A percentile compares a stretch with the other conserved stretches of the same genome.
Evolutionary conservation across 2,797 vertebrate species (phyloP).

Genomic region (Philypnodon macrostomus): DNA sequence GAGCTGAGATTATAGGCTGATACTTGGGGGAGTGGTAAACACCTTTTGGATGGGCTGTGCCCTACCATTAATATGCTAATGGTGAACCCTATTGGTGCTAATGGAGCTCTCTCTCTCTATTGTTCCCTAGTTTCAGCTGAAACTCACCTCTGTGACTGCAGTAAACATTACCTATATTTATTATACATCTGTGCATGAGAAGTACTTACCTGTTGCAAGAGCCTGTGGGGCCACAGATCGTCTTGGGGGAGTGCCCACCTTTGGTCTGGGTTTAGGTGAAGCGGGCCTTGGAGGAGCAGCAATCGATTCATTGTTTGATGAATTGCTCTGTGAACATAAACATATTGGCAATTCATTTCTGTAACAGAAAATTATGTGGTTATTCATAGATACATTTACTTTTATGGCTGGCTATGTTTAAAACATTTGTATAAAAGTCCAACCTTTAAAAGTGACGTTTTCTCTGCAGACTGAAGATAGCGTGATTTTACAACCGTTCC

Average conservation of each 20-base stretch:
- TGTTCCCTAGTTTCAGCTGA: too few species aligned
- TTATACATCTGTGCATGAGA: neutral
- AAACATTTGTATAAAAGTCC: neutral
- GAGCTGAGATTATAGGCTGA: too few species aligned
- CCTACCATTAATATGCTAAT: too few species aligned
- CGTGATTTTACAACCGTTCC: slow-evolving; percentile 80
- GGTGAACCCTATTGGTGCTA: too few species aligned
- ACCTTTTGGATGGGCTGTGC: too few species aligned
- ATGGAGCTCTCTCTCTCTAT: too few species aligned
- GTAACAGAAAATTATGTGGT: too few species aligned
- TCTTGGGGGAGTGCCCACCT: slow-evolving; percentile 51
- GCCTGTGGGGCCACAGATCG: slow-evolving; percentile 31
- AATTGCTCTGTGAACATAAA: slow-evolving; percentile 56
- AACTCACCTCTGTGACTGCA: too few species aligned
- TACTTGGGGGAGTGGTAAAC: too few species aligned
- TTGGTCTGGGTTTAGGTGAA: slow-evolving; percentile 55
- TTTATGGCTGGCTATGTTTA: neutral
- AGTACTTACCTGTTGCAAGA: slow-evolving; percentile 33
- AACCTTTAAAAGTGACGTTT: slow-evolving; percentile 74
- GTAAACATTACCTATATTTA: too few species aligned
- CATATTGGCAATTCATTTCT: neutral
- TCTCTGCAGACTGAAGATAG: slow-evolving; percentile 79
- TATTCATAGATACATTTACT: too few species aligned
- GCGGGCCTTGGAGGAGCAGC: slow-evolving; percentile 45
- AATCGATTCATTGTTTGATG: slow-evolving; percentile 51